Evolutionary conservation across 2,888 invertebrate genomes (phyloP).

Genomic region (Argyra leucocephala): DNA sequence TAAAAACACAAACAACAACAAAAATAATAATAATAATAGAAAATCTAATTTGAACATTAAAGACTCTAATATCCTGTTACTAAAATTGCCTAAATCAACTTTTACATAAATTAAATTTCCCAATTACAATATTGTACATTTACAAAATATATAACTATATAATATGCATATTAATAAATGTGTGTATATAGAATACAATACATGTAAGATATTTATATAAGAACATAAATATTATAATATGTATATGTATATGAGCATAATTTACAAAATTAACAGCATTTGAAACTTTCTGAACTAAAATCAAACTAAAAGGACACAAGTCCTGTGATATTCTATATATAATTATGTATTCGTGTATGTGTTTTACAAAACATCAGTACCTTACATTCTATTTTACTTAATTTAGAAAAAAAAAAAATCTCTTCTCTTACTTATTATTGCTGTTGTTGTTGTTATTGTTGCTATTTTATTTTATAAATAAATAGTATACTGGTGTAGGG

Average conservation of each 20-base stretch:
- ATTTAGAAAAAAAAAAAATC: not conserved
- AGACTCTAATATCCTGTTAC: slow-evolving; percentile 1
- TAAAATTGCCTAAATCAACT: not conserved
- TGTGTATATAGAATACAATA: not conserved
- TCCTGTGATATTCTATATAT: not conserved
- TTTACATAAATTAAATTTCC: slow-evolving; percentile 1
- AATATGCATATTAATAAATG: too few species aligned
- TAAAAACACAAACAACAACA: not conserved
- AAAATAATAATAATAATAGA: not conserved
- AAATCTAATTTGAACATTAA: slow-evolving; percentile 4
- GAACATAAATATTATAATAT: not conserved
- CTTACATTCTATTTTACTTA: not conserved
- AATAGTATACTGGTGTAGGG: too few species aligned
- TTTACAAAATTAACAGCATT: slow-evolving; percentile 6
- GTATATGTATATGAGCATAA: not conserved
- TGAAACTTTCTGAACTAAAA: not conserved
- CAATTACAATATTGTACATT: not conserved
- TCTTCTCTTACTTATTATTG: too few species aligned
- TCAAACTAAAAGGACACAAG: not conserved
- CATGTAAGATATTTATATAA: not conserved
- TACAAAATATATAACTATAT: too few species aligned
- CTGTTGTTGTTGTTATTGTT: too few species aligned
- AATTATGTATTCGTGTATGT: not conserved
- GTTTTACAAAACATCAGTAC: not conserved
- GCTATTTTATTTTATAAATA: too few species aligned